phyloP scores from a whole-genome alignment of 2,888 invertebrate species.

The Nomada lathburiana region DNA sequence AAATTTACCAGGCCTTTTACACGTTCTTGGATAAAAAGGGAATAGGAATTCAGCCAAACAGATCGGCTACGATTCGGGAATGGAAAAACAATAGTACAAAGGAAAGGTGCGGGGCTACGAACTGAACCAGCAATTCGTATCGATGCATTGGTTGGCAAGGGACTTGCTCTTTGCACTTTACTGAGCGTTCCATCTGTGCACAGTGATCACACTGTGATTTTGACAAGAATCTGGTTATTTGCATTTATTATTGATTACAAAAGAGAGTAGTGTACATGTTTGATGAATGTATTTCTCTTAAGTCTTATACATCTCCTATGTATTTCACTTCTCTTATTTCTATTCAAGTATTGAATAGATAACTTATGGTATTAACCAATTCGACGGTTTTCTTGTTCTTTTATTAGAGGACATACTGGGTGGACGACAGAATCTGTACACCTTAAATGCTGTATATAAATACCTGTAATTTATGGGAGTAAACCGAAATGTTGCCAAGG shows the following conservation, averaged over 20 bases:
- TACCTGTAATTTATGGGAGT: no score
- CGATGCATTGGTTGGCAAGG: slow-evolving; percentile 37
- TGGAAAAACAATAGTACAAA: slow-evolving; percentile 39
- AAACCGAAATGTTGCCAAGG: no score
- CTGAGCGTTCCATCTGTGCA: not conserved
- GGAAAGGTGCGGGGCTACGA: not conserved
- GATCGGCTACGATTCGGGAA: slow-evolving; percentile 47
- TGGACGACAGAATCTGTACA: no score
- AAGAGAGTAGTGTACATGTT: no score
- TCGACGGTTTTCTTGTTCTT: no score
- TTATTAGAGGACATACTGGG: no score
- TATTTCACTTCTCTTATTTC: no score
- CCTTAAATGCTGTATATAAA: no score
- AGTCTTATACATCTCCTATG: no score
- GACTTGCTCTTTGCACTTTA: slow-evolving; percentile 26
- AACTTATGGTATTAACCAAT: no score
- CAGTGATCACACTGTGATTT: not conserved
- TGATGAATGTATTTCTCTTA: no score
- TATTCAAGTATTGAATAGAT: no score
- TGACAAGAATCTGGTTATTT: not conserved
- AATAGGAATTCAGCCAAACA: slow-evolving; percentile 55
- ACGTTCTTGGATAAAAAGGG: slow-evolving; percentile 53
- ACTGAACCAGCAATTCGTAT: slow-evolving; percentile 27
- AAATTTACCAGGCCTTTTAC: slow-evolving; percentile 65
- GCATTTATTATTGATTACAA: not conserved